These are phyloP conservation scores for Philhelius pedissequus DNA, from an alignment of 2,888 invertebrate genomes.

Conservation along the genomic window DNA sequence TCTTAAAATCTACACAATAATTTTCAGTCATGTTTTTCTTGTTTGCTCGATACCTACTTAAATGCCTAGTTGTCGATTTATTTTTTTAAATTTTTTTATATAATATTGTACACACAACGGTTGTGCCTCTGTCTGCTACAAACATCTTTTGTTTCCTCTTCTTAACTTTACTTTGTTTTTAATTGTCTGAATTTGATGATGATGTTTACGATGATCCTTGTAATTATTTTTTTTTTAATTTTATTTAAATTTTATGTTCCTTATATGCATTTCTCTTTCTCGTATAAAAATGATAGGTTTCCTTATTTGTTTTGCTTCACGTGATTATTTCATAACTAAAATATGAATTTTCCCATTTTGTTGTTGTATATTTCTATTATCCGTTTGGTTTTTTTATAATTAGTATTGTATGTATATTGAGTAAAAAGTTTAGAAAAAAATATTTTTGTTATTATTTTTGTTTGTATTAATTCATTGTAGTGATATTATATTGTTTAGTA, in stretches of 20 bases:
- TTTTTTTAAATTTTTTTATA: conserved; percentile 13
- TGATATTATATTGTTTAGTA: conserved; percentile 68
- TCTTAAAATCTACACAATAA: conserved; percentile 66
- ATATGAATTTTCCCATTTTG: conserved; percentile 55
- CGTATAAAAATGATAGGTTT: conserved; percentile 69
- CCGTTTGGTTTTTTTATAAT: conserved; percentile 51
- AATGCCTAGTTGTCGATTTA: conserved; percentile 61
- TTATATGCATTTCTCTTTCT: conserved; percentile 60
- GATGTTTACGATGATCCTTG: conserved; percentile 67
- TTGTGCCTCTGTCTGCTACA: conserved; percentile 67
- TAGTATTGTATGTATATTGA: conserved; percentile 68
- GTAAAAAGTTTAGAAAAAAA: conserved; percentile 69
- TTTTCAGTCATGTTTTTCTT: conserved; percentile 59
- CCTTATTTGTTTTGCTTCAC: conserved; percentile 56
- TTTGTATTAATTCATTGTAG: conserved; percentile 66
- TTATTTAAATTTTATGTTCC: conserved; percentile 27
- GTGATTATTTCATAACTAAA: conserved; percentile 67
- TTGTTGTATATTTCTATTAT: conserved; percentile 62
- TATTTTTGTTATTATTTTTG: conserved; percentile 59
- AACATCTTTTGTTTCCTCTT: conserved; percentile 51
- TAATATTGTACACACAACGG: conserved; percentile 60
- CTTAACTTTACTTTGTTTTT: conserved; percentile 67
- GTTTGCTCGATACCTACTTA: conserved; percentile 69
- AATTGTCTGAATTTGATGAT: conserved; percentile 68
- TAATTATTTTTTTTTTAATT: conserved; percentile 29